Percentiles rank a stretch among this genome's conserved stretches.
These are phyloP conservation scores for Trididemnum miniatum DNA, from an alignment of 23 tunicate genomes.

Conservation along the genomic window DNA sequence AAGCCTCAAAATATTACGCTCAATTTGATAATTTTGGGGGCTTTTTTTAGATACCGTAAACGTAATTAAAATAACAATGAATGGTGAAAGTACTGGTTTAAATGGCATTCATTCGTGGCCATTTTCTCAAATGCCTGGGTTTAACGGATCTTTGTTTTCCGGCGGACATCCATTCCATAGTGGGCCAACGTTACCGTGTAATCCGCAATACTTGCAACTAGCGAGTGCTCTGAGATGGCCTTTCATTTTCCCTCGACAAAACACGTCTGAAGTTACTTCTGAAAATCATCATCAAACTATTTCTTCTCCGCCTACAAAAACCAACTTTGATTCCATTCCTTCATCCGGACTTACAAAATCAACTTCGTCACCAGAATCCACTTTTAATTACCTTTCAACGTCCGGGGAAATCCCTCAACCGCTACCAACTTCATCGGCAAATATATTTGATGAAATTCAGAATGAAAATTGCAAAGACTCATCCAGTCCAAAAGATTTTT, in stretches of 20 bases:
- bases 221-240: slow-evolving; percentile 1
- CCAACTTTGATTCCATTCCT: neutral
- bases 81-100: neutral
- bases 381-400: neutral
- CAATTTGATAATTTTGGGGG: too few relatives aligned
- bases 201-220: neutral
- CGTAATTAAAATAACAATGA: neutral
- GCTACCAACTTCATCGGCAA: neutral
- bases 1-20: too few relatives aligned
- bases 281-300: neutral
- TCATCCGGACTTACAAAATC: neutral
- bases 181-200: neutral
- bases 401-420: neutral
- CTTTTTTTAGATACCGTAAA: too few relatives aligned
- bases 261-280: neutral
- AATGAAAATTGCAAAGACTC: too few relatives aligned
- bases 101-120: slow-evolving; percentile 6
- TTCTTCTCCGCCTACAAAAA: neutral
- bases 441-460: neutral
- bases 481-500: neutral
- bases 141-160: neutral
- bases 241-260: neutral
- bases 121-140: neutral
- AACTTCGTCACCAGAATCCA: too few relatives aligned
- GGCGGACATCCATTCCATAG: neutral